Evolutionary conservation across 2,888 invertebrate genomes (phyloP).

Genomic region (Leptarthrus brevirostris): DNA sequence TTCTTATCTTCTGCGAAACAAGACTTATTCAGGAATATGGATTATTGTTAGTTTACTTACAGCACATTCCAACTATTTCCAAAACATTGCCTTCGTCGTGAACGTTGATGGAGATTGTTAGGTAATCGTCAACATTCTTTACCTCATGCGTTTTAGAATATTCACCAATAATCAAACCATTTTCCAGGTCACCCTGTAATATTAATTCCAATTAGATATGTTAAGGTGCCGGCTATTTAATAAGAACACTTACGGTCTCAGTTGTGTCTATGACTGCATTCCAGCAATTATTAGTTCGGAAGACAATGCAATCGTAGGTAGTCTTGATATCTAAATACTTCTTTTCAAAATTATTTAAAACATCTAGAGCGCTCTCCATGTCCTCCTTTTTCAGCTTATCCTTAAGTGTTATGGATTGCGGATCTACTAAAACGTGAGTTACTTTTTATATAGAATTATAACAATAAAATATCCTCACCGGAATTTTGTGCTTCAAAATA

Average conservation of each 20-base stretch:
- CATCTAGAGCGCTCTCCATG: slow-evolving; percentile 85
- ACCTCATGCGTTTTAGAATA: slow-evolving; percentile 84
- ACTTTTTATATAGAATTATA: not conserved
- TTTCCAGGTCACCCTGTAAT: slow-evolving; percentile 74
- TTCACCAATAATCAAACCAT: slow-evolving; percentile 82
- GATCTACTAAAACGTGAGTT: slow-evolving; percentile 60
- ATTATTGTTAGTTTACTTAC: slow-evolving; percentile 72
- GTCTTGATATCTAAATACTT: slow-evolving; percentile 89
- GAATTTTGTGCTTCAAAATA: slow-evolving; percentile 78
- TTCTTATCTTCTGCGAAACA: no score
- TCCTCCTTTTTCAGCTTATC: slow-evolving; percentile 91
- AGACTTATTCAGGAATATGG: not conserved
- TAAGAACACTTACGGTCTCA: slow-evolving; percentile 60
- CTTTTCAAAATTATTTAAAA: slow-evolving; percentile 85
- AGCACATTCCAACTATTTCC: slow-evolving; percentile 94
- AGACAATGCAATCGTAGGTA: slow-evolving; percentile 92
- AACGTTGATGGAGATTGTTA: slow-evolving; percentile 92
- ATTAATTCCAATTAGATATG: slow-evolving; percentile 50
- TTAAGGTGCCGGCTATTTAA: not conserved
- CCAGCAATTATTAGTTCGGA: slow-evolving; percentile 93
- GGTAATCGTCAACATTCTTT: slow-evolving; percentile 81
- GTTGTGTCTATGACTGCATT: slow-evolving; percentile 66
- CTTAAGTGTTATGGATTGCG: slow-evolving; percentile 70
- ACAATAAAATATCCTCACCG: slow-evolving; percentile 62
- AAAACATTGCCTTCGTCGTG: slow-evolving; percentile 89